Evolutionary conservation across 2,888 invertebrate species (phyloP).

Genomic region (Sclerodermus sp.): DNA sequence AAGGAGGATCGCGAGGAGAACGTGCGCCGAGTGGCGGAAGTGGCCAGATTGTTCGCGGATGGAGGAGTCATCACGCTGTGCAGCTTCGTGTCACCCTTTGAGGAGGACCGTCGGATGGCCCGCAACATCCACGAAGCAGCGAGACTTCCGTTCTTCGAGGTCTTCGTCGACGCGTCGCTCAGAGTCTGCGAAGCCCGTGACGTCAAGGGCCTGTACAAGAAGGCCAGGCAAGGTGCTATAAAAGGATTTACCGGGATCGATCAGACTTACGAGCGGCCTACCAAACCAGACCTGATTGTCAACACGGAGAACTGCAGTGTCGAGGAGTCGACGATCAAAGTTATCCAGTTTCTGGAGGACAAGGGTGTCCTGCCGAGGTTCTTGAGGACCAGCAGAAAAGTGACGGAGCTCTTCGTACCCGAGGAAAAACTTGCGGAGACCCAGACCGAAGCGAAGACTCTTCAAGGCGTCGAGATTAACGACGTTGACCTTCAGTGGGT

Average conservation of each 20-base stretch:
- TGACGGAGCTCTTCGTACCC: conserved; percentile 75
- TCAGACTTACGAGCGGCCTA: conserved; percentile 85
- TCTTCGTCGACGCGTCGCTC: conserved; percentile 93
- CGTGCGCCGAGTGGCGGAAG: conserved; percentile 93
- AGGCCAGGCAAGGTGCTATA: conserved; percentile 90
- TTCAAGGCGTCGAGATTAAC: conserved; percentile 74
- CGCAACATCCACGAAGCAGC: conserved; percentile 84
- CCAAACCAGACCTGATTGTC: conserved; percentile 79
- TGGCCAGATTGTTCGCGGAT: conserved; percentile 95
- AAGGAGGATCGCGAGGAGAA: conserved; percentile 95
- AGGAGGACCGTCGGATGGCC: conserved; percentile 87
- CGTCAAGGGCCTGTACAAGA: conserved; percentile 94
- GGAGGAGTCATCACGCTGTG: conserved; percentile 93
- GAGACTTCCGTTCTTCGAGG: conserved; percentile 87
- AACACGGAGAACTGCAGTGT: conserved; percentile 77
- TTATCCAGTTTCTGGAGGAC: conserved; percentile 80
- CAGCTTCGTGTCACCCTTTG: conserved; percentile 95
- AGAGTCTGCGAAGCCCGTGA: conserved; percentile 92
- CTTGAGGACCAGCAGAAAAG: conserved; percentile 5
- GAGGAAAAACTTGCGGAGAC: conserved; percentile 66
- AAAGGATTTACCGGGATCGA: conserved; percentile 88
- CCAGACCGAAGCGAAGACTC: conserved; percentile 68
- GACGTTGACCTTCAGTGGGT: conserved; percentile 93
- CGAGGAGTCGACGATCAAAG: conserved; percentile 82
- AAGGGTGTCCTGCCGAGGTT: conserved; percentile 63